These are phyloP conservation scores for Thaumatotibia leucotreta DNA, from an alignment of 1,140 invertebrate genomes.

Conservation along the genomic window DNA sequence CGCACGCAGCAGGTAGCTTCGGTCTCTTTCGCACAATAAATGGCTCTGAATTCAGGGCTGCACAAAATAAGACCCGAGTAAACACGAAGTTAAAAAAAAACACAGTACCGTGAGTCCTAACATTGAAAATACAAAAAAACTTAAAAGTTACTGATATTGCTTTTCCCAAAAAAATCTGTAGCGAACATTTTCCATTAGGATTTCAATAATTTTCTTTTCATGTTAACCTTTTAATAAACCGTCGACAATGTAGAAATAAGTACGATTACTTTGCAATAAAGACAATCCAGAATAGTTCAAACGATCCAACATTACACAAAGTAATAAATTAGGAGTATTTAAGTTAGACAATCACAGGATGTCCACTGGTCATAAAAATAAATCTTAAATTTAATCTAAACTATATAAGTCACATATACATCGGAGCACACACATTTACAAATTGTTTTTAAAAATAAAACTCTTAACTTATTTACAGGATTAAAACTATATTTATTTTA, in stretches of 20 bases:
- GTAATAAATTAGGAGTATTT: background rate
- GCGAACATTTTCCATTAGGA: background rate
- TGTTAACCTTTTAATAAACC: background rate
- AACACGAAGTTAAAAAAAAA: no score
- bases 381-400: constrained; percentile 25
- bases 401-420: constrained; percentile 62
- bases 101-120: background rate
- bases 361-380: constrained; percentile 5
- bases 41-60: no score
- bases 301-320: background rate
- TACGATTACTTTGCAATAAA: background rate
- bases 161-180: background rate
- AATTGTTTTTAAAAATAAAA: constrained; percentile 61
- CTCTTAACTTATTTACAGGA: constrained; percentile 50
- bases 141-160: background rate
- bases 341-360: background rate
- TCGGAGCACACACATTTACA: constrained; percentile 69
- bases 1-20: no score
- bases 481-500: constrained; percentile 42
- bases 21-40: no score
- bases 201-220: background rate
- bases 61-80: no score
- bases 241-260: background rate
- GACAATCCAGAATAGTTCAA: background rate
- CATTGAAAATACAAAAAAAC: background rate